Evolutionary conservation across 2,113 vertebrate species (phyloP).

Genomic region (Prunella himalayana): DNA sequence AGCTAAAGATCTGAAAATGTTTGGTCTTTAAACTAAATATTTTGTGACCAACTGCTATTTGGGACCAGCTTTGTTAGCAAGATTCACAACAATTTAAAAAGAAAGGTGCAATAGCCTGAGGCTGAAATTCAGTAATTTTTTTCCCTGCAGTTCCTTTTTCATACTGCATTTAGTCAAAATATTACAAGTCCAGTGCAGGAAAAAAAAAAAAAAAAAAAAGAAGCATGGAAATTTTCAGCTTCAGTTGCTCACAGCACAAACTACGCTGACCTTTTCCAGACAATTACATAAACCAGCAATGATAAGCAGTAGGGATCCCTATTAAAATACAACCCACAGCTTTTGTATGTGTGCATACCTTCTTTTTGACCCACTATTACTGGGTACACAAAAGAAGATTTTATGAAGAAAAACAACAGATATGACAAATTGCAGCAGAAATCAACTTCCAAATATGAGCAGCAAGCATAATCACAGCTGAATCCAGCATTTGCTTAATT

Average conservation of each 20-base stretch:
- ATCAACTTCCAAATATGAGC: background rate
- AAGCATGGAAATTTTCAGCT: background rate
- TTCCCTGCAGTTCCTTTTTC: background rate
- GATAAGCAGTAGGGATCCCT: constrained; percentile 59
- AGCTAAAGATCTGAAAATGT: background rate
- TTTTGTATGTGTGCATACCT: constrained; percentile 30
- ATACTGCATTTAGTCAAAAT: background rate
- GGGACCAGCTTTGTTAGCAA: background rate
- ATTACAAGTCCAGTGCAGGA: background rate
- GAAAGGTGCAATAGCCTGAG: background rate
- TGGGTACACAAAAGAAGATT: background rate
- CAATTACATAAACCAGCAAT: constrained; percentile 48
- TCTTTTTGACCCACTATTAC: background rate
- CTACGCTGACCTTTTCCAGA: constrained; percentile 59
- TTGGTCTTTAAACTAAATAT: background rate
- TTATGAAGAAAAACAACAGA: constrained; percentile 39
- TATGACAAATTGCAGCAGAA: constrained; percentile 22
- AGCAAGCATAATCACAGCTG: background rate
- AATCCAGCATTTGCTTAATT: constrained; percentile 5
- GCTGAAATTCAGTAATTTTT: background rate
- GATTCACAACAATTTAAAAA: background rate
- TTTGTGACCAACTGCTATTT: background rate
- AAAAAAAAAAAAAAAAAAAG: rapidly evolving
- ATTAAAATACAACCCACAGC: constrained; percentile 50
- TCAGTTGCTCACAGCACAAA: constrained; percentile 30